Percentiles rank a stretch among this genome's conserved stretches.
Evolutionary conservation across 2,113 vertebrate species (phyloP).

Genomic region (Crotalus tigris): DNA sequence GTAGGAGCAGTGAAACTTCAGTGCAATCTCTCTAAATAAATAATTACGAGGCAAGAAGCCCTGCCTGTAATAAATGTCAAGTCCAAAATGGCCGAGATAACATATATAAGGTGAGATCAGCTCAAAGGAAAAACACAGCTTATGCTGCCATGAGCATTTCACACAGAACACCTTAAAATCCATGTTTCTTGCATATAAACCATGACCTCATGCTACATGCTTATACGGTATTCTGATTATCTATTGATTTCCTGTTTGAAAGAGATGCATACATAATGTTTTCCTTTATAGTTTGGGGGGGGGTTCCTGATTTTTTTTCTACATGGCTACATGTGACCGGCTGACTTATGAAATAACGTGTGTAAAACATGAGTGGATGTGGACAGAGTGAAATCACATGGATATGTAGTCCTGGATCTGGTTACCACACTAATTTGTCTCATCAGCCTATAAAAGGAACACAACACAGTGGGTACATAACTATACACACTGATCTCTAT

Average conservation of each 20-base stretch:
- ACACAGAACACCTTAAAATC: neutral
- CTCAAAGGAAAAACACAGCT: slow-evolving; percentile 39
- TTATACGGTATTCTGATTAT: neutral
- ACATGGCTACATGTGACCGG: neutral
- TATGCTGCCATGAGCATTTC: slow-evolving; percentile 28
- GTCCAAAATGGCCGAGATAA: slow-evolving; percentile 32
- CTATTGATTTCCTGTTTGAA: neutral
- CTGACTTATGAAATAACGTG: neutral
- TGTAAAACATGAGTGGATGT: neutral
- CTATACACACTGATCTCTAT: neutral
- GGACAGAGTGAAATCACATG: too few species aligned
- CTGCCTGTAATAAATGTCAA: slow-evolving; percentile 54
- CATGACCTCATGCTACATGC: neutral
- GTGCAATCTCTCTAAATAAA: slow-evolving; percentile 48
- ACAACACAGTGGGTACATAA: neutral
- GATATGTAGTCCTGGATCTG: neutral
- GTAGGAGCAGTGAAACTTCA: slow-evolving; percentile 25
- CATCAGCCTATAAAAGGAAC: neutral
- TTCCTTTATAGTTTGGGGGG: neutral
- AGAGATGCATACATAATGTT: neutral
- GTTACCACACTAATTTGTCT: neutral
- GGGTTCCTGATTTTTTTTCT: neutral
- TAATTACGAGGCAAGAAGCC: slow-evolving; percentile 39
- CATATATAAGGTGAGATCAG: slow-evolving; percentile 40
- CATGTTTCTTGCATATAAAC: neutral